phyloP scores from a whole-genome alignment of 2,797 vertebrate species.

The Morelia viridis region DNA sequence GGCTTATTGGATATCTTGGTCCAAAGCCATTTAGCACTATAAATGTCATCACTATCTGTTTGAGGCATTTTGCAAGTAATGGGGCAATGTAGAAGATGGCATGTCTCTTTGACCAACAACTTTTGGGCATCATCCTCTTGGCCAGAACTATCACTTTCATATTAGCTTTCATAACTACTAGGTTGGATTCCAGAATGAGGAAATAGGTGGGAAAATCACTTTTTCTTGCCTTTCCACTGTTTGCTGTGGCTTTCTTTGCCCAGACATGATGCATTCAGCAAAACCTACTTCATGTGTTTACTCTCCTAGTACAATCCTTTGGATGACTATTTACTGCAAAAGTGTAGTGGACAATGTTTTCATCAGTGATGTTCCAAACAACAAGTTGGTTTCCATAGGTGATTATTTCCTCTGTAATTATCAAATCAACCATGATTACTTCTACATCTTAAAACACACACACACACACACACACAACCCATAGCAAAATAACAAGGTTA shows the following conservation, averaged over 20 bases:
- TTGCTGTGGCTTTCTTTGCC: background rate
- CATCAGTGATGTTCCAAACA: background rate
- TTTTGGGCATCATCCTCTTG: background rate
- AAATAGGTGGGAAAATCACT: background rate
- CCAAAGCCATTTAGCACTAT: too few species aligned
- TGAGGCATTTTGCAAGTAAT: too few species aligned
- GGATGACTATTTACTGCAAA: background rate
- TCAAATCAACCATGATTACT: background rate
- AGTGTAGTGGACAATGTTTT: background rate
- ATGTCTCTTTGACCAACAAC: background rate
- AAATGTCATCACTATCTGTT: too few species aligned
- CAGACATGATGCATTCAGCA: background rate
- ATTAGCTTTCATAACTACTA: background rate
- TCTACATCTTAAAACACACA: background rate
- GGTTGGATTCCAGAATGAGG: background rate
- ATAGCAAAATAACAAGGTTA: background rate
- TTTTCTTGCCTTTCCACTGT: background rate
- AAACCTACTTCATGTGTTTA: background rate
- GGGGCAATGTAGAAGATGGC: background rate
- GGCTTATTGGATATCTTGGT: too few species aligned
- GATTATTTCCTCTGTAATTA: background rate
- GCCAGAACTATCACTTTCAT: background rate
- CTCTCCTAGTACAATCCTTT: background rate
- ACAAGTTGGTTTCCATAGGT: background rate
- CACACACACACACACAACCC: too few species aligned